phyloP scores from a whole-genome alignment of 1,140 invertebrate species.

The Saxidomus purpurata region DNA sequence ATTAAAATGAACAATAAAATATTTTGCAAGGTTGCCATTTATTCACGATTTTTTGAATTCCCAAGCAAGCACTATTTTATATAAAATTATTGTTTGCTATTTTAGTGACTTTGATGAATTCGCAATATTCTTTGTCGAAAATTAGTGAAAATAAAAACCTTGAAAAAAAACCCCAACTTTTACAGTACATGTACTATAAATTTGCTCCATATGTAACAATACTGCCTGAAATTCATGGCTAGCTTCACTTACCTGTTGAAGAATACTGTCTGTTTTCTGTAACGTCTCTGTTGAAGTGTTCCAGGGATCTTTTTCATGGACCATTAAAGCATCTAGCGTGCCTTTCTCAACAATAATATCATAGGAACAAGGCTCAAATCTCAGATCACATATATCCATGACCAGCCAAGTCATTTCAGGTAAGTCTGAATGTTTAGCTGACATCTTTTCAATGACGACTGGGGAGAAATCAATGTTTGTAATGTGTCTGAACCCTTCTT shows the following conservation, averaged over 20 bases:
- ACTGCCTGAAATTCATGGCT: too few relatives aligned
- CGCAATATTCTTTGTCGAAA: too few relatives aligned
- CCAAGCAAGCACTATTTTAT: too few relatives aligned
- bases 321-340: slow-evolving; percentile 88
- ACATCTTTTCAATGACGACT: slow-evolving; percentile 86
- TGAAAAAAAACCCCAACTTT: too few relatives aligned
- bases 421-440: slow-evolving; percentile 74
- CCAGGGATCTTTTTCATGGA: slow-evolving; percentile 87
- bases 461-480: slow-evolving; percentile 87
- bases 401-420: slow-evolving; percentile 84
- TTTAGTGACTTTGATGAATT: too few relatives aligned
- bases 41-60: too few relatives aligned
- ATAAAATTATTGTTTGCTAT: too few relatives aligned
- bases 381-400: slow-evolving; percentile 86
- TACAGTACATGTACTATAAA: too few relatives aligned
- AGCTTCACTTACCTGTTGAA: slow-evolving; percentile 80
- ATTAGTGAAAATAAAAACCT: too few relatives aligned
- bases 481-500: slow-evolving; percentile 86
- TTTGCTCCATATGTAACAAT: too few relatives aligned
- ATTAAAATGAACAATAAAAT: too few relatives aligned
- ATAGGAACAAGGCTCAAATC: slow-evolving; percentile 84
- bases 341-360: slow-evolving; percentile 88
- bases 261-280: slow-evolving; percentile 81
- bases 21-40: too few relatives aligned
- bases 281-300: slow-evolving; percentile 82